Evolutionary conservation across 35 echinoderm and acorn worm species (phyloP).

Genomic region (Strongylocentrotus purpuratus): DNA sequence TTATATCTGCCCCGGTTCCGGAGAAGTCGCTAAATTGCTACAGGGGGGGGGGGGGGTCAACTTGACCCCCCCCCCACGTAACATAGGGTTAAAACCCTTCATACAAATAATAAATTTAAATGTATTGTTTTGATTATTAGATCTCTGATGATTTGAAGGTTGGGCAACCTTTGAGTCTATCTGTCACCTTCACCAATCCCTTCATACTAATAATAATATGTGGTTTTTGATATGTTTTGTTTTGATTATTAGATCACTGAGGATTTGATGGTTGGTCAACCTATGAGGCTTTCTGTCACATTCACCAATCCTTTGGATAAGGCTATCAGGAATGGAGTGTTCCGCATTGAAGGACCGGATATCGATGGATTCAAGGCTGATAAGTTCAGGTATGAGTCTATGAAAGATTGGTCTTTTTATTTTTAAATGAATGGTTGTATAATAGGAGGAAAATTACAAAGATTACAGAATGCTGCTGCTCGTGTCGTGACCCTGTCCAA

Average conservation of each 20-base stretch:
- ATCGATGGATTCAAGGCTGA: slow-evolving; percentile 79
- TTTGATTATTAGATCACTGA: slow-evolving; percentile 45
- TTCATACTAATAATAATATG: not conserved
- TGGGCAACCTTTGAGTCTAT: slow-evolving; percentile 57
- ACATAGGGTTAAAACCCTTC: too few relatives aligned
- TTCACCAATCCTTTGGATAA: slow-evolving; percentile 85
- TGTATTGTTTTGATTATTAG: slow-evolving; percentile 5
- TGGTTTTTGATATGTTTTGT: too few relatives aligned
- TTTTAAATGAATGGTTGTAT: too few relatives aligned
- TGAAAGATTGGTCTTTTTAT: too few relatives aligned
- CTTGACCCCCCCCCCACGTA: too few relatives aligned
- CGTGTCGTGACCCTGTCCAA: too few relatives aligned
- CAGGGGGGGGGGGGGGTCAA: too few relatives aligned
- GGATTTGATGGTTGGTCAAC: slow-evolving; percentile 43
- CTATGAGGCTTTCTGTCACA: slow-evolving; percentile 53
- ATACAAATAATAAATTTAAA: too few relatives aligned
- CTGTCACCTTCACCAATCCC: slow-evolving; percentile 81
- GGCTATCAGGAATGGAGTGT: slow-evolving; percentile 57
- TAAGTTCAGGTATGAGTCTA: slow-evolving; percentile 63
- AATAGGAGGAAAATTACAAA: too few relatives aligned
- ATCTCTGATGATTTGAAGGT: slow-evolving; percentile 30
- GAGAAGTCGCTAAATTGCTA: too few relatives aligned
- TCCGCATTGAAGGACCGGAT: slow-evolving; percentile 83
- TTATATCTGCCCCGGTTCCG: too few relatives aligned
- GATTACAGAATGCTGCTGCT: too few relatives aligned